Conservation (phyloP, 30 jellyfish, hydroid and myxozoan species). For the Cassiopea xamachana region DNA sequence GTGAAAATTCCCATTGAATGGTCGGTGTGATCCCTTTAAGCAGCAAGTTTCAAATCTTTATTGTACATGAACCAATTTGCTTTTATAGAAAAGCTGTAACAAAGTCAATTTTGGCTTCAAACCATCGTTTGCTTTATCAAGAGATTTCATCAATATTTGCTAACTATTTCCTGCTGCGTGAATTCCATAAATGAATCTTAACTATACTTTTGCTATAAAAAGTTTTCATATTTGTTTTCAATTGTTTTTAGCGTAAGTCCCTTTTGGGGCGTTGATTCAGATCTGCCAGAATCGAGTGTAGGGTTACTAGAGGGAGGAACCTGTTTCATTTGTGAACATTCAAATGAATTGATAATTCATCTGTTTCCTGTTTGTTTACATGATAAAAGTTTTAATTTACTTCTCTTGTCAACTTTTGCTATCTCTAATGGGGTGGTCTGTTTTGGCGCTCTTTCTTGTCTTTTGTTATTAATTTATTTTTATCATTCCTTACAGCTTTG, state of each 20-base stretch:
- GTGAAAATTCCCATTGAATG: slow-evolving; percentile 20
- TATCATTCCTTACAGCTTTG: no score
- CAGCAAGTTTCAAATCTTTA: background rate
- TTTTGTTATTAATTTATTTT: no score
- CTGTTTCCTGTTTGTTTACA: slow-evolving; percentile 18
- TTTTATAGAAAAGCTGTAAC: background rate
- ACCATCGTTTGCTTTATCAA: slow-evolving; percentile 46
- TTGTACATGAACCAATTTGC: background rate
- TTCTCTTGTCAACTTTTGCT: no score
- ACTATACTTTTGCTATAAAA: slow-evolving; percentile 29
- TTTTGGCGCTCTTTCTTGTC: no score
- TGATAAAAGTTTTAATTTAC: slow-evolving; percentile 4
- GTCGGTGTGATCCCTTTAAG: background rate
- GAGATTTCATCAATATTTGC: slow-evolving; percentile 61
- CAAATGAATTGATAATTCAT: background rate
- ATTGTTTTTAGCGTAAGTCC: background rate
- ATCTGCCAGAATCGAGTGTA: background rate
- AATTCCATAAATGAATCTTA: slow-evolving; percentile 35
- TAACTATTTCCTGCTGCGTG: slow-evolving; percentile 54
- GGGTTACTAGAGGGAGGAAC: slow-evolving; percentile 28
- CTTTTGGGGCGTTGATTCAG: background rate
- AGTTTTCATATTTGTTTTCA: slow-evolving; percentile 4
- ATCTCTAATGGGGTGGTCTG: no score
- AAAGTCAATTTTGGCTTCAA: slow-evolving; percentile 6
- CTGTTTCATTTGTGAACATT: background rate